Conservation (phyloP, 2,113 vertebrate genomes). For the Takifugu flavidus region DNA sequence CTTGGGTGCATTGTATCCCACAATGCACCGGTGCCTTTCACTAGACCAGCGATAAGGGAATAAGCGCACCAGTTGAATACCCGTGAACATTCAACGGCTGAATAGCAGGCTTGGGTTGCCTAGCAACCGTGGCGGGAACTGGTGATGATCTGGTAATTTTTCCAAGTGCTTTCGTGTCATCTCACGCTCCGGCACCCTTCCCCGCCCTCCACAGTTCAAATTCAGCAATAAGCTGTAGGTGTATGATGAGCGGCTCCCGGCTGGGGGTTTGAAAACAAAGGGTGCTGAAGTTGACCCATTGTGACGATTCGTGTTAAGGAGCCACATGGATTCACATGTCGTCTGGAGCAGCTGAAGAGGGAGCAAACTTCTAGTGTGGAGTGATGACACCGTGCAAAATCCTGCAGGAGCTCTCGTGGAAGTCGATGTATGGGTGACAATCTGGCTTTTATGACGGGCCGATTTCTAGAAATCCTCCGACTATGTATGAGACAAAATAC, state of each 20-base stretch:
- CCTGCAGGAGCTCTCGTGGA: too few relatives aligned
- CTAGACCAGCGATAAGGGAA: conserved; percentile 79
- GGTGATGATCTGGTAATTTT: conserved; percentile 74
- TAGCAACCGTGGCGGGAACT: conserved; percentile 80
- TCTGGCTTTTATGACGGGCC: too few relatives aligned
- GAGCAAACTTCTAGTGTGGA: too few relatives aligned
- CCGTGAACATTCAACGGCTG: conserved; percentile 46
- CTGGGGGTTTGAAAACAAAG: too few relatives aligned
- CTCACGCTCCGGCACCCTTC: conserved; percentile 18
- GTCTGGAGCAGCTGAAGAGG: too few relatives aligned
- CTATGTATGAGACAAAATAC: too few relatives aligned
- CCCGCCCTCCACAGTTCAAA: conserved; percentile 21
- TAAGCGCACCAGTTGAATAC: conserved; percentile 61
- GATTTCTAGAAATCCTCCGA: too few relatives aligned
- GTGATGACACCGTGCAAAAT: too few relatives aligned
- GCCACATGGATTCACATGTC: too few relatives aligned
- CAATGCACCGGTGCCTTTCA: conserved; percentile 66
- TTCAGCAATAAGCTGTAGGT: background rate
- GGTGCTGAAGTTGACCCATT: background rate
- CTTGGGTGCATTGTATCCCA: conserved; percentile 65
- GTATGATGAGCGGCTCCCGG: background rate
- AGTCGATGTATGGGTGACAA: too few relatives aligned
- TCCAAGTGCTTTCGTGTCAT: conserved; percentile 75
- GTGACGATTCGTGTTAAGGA: too few relatives aligned
- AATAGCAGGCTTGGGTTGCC: conserved; percentile 76